Evolutionary conservation across 1,140 invertebrate genomes (phyloP).

Genomic region (Venturia canescens): DNA sequence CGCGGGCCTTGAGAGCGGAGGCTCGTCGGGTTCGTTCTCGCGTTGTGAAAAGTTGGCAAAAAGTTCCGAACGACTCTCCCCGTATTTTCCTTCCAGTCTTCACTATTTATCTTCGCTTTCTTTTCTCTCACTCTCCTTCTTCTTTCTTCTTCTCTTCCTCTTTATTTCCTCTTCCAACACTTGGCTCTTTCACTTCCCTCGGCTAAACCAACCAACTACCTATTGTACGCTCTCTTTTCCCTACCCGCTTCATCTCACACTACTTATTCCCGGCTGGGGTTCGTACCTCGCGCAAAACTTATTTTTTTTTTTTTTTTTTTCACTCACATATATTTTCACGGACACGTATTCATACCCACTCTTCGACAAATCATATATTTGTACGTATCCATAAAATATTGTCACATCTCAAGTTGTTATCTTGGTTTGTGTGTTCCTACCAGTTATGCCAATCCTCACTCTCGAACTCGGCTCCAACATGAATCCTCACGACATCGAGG

Average conservation of each 20-base stretch:
- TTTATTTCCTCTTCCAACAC: slow-evolving; percentile 35
- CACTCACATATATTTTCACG: background rate
- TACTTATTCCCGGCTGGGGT: background rate
- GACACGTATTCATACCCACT: background rate
- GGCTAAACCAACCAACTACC: slow-evolving; percentile 19
- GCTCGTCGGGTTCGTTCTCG: slow-evolving; percentile 56
- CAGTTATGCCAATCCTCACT: slow-evolving; percentile 86
- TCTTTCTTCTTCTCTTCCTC: slow-evolving; percentile 26
- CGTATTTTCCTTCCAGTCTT: slow-evolving; percentile 29
- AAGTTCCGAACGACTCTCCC: background rate
- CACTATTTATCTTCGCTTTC: slow-evolving; percentile 16
- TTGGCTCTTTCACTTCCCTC: background rate
- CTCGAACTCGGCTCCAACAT: slow-evolving; percentile 88
- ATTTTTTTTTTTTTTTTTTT: no score
- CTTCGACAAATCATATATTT: no score
- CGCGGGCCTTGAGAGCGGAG: slow-evolving; percentile 40
- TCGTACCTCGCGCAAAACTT: background rate
- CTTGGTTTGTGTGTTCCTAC: slow-evolving; percentile 62
- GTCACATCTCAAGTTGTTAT: background rate
- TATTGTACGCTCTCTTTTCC: background rate
- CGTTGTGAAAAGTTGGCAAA: slow-evolving; percentile 36
- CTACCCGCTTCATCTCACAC: background rate
- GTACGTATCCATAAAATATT: background rate
- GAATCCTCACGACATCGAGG: slow-evolving; percentile 92
- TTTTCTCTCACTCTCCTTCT: background rate